Percentiles rank a stretch among this genome's conserved stretches.
These are phyloP conservation scores for Tricholaema leucomelas DNA, from an alignment of 2,113 vertebrate species.

Conservation along the genomic window DNA sequence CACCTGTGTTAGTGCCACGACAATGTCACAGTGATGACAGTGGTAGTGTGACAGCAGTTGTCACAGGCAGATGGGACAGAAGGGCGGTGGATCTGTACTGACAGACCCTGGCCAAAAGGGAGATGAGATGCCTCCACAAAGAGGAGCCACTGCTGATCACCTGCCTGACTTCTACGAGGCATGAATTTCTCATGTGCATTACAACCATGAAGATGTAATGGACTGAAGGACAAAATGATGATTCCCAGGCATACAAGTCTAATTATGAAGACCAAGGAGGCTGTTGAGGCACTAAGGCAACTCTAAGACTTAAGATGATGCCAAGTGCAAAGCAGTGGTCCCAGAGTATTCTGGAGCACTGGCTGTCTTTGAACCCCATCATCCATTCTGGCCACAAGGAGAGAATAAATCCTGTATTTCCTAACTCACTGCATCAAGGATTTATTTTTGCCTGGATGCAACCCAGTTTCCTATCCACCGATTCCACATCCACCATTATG, in stretches of 20 bases:
- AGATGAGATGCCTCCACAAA: accelerated
- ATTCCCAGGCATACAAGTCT: background rate
- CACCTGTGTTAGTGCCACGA: background rate
- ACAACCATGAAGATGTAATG: accelerated
- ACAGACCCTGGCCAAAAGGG: background rate
- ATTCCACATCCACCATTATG: background rate
- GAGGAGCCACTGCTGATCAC: background rate
- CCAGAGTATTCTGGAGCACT: background rate
- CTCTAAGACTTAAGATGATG: background rate
- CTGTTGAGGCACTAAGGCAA: background rate
- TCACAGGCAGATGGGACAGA: background rate
- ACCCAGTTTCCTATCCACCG: background rate
- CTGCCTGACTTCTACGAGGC: background rate
- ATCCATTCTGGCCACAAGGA: background rate
- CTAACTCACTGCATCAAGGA: background rate
- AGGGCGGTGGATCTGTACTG: background rate
- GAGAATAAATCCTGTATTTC: background rate
- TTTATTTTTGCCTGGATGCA: background rate
- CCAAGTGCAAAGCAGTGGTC: background rate
- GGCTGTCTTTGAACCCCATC: background rate
- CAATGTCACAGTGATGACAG: background rate
- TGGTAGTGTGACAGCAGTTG: too few relatives aligned
- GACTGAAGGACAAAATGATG: background rate
- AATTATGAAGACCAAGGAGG: background rate
- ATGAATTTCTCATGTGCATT: accelerated